These are phyloP conservation scores for Neoaliturus tenellus DNA, from an alignment of 2,888 invertebrate genomes.

Conservation along the genomic window DNA sequence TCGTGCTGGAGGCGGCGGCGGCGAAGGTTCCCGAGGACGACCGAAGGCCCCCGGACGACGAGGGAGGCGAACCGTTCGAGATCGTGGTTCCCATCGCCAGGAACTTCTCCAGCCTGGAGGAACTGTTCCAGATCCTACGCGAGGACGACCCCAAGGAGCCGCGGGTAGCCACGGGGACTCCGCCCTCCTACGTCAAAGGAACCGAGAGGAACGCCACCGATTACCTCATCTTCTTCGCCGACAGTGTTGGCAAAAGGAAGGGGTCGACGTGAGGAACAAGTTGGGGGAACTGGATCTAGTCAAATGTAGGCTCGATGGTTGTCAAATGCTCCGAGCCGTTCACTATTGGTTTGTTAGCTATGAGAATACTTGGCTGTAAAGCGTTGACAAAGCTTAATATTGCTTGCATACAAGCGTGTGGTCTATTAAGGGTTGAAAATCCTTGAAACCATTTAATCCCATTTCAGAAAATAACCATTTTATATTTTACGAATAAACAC, in stretches of 20 bases:
- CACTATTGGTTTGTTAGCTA: too few relatives aligned
- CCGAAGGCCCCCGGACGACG: not conserved
- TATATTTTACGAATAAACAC: too few relatives aligned
- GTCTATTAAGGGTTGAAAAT: too few relatives aligned
- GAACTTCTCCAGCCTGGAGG: conserved; percentile 41
- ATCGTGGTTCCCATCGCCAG: conserved; percentile 35
- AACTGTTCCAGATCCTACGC: conserved; percentile 19
- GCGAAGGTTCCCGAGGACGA: not conserved
- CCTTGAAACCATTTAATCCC: too few relatives aligned
- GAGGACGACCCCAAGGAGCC: not conserved
- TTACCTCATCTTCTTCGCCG: conserved; percentile 2
- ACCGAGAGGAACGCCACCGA: conserved; percentile 15
- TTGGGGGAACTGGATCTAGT: not conserved
- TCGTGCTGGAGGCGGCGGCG: conserved; percentile 2
- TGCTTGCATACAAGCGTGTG: too few relatives aligned
- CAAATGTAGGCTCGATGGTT: not conserved
- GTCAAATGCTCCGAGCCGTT: too few relatives aligned
- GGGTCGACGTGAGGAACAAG: not conserved
- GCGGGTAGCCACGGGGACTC: not conserved
- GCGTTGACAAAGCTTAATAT: too few relatives aligned
- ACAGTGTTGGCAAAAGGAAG: not conserved
- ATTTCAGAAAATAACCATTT: too few relatives aligned
- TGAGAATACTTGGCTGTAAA: too few relatives aligned
- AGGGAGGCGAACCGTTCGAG: not conserved
- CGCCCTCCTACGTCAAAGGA: conserved; percentile 7